Evolutionary conservation across 2,113 vertebrate species (phyloP).

Genomic region (Carlito syrichta): DNA sequence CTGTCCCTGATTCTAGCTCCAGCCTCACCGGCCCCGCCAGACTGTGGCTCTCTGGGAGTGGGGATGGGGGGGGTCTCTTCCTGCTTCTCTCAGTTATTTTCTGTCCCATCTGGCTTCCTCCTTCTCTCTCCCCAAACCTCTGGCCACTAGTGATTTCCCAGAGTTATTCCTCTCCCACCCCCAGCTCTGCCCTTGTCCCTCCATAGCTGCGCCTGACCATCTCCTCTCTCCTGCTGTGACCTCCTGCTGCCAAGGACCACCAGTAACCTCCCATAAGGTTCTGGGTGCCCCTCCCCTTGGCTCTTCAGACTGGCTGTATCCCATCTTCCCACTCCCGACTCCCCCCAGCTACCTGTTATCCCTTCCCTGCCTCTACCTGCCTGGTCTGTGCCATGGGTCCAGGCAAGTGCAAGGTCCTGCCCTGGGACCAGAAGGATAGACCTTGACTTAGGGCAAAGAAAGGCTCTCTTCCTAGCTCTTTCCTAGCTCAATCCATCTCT

Average conservation of each 20-base stretch:
- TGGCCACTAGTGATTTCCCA: not conserved
- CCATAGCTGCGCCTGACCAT: too few species aligned
- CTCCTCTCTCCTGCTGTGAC: not conserved
- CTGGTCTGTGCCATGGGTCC: not conserved
- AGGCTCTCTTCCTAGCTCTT: not conserved
- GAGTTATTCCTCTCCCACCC: not conserved
- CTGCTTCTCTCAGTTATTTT: not conserved
- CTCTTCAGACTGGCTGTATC: not conserved
- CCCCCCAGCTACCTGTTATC: not conserved
- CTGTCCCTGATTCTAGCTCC: not conserved
- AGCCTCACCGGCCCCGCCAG: too few species aligned
- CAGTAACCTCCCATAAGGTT: not conserved
- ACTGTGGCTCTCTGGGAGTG: not conserved
- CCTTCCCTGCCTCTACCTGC: not conserved
- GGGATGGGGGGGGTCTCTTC: not conserved
- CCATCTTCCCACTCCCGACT: not conserved
- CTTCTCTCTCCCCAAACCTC: fast-evolving
- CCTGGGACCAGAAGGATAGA: not conserved
- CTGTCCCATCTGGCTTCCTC: not conserved
- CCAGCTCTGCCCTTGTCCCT: not conserved
- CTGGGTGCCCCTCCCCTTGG: not conserved
- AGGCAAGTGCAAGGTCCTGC: not conserved
- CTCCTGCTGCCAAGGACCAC: not conserved
- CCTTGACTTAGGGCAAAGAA: too few species aligned
- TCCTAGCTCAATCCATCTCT: fast-evolving